phyloP scores from a whole-genome alignment of 2,888 invertebrate species.

The Spodoptera exigua region DNA sequence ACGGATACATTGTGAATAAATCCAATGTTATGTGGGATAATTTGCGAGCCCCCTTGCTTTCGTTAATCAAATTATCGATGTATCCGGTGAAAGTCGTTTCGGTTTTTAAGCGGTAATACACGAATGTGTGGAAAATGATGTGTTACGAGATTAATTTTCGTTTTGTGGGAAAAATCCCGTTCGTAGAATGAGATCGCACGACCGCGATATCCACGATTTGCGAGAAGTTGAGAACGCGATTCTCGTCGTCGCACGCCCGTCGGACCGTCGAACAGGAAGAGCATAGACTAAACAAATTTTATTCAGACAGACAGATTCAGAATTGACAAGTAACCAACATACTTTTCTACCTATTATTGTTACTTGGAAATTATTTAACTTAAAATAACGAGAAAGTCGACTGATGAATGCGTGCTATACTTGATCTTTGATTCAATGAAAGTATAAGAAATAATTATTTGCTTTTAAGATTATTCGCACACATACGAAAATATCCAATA shows the following conservation, averaged over 20 bases:
- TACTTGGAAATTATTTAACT: too few relatives aligned
- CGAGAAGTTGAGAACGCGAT: constrained; percentile 71
- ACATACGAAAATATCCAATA: too few relatives aligned
- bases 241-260: constrained; percentile 59
- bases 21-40: constrained; percentile 73
- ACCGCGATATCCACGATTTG: constrained; percentile 77
- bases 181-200: constrained; percentile 74
- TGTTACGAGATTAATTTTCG: constrained; percentile 60
- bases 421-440: too few relatives aligned
- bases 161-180: constrained; percentile 64
- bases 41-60: constrained; percentile 73
- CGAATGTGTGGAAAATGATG: constrained; percentile 64
- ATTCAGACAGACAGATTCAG: constrained; percentile 16
- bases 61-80: constrained; percentile 84
- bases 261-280: constrained; percentile 70
- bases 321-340: background rate
- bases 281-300: constrained; percentile 70
- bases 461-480: too few relatives aligned
- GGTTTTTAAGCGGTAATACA: constrained; percentile 61
- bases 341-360: constrained; percentile 3
- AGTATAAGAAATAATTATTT: too few relatives aligned
- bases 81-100: constrained; percentile 83
- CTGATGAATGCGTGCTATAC: too few relatives aligned
- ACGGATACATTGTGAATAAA: constrained; percentile 79
- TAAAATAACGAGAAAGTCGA: too few relatives aligned